Conservation (phyloP, 2,888 invertebrate species). For the Lasioglossum lativentre region DNA sequence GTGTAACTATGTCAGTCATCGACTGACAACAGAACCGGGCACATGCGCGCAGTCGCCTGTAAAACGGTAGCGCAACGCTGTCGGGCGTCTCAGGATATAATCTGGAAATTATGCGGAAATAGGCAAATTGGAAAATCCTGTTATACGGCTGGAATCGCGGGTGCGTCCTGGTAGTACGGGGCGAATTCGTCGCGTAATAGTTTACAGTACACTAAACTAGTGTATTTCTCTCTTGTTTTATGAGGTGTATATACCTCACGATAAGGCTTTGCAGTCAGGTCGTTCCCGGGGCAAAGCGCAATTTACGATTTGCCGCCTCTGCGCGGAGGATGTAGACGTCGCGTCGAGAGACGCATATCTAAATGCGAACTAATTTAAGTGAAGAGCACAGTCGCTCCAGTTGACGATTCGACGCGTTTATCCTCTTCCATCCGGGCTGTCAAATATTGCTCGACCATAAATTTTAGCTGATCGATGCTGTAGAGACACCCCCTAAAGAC, state of each 20-base stretch:
- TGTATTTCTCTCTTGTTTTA: constrained; percentile 68
- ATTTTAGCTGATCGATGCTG: background rate
- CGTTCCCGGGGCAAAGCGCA: constrained; percentile 52
- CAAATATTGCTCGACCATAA: background rate
- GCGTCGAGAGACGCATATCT: constrained; percentile 31
- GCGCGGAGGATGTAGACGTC: constrained; percentile 14
- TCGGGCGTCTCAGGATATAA: constrained; percentile 9
- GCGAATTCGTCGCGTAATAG: constrained; percentile 67
- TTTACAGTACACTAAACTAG: constrained; percentile 66
- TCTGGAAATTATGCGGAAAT: constrained; percentile 55
- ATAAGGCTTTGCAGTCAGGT: constrained; percentile 68
- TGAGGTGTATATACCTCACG: constrained; percentile 70
- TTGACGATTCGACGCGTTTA: constrained; percentile 36
- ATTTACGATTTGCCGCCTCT: constrained; percentile 55
- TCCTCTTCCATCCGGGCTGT: constrained; percentile 10
- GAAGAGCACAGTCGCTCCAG: constrained; percentile 32
- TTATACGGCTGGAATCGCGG: constrained; percentile 48
- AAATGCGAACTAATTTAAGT: constrained; percentile 64
- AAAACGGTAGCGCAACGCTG: background rate
- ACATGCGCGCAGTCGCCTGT: background rate
- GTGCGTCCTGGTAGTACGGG: constrained; percentile 45
- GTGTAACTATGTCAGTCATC: background rate
- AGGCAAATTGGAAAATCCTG: constrained; percentile 72
- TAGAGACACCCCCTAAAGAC: background rate
- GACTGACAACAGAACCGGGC: background rate